Evolutionary conservation across 1,140 invertebrate genomes (phyloP).

Genomic region (Charaxes varanes): DNA sequence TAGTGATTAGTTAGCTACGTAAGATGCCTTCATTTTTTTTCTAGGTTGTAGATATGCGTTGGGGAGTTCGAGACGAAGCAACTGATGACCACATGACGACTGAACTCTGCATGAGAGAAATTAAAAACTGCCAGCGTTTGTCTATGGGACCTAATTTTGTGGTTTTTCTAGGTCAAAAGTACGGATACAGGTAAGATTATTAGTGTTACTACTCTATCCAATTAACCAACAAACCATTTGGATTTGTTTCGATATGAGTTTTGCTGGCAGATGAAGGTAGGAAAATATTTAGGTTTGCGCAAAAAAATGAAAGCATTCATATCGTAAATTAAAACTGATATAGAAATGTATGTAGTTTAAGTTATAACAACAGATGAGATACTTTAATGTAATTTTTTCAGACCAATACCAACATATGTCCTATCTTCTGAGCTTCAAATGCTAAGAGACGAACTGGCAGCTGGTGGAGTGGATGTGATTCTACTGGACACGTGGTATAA

Average conservation of each 20-base stretch:
- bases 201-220: too few relatives aligned
- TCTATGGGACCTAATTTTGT: constrained; percentile 99
- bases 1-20: too few relatives aligned
- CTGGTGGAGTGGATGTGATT: constrained; percentile 86
- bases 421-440: constrained; percentile 92
- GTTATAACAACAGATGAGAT: too few relatives aligned
- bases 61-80: constrained; percentile 97
- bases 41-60: constrained; percentile 98
- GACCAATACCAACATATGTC: constrained; percentile 97
- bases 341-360: too few relatives aligned
- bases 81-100: constrained; percentile 99
- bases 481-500: constrained; percentile 96
- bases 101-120: constrained; percentile 97
- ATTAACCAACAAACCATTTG: too few relatives aligned
- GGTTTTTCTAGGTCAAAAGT: constrained; percentile 98
- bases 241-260: too few relatives aligned
- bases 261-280: too few relatives aligned
- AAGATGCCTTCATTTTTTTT: constrained; percentile 1
- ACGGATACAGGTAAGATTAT: constrained; percentile 84
- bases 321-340: too few relatives aligned
- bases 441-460: constrained; percentile 87
- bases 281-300: neutral
- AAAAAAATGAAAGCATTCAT: neutral
- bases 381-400: too few relatives aligned
- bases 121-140: constrained; percentile 96